A percentile compares a stretch with the other conserved stretches of the same genome.
Evolutionary conservation across 92 coral and sea anemone species (phyloP).

Genomic region (Porites evermanni): DNA sequence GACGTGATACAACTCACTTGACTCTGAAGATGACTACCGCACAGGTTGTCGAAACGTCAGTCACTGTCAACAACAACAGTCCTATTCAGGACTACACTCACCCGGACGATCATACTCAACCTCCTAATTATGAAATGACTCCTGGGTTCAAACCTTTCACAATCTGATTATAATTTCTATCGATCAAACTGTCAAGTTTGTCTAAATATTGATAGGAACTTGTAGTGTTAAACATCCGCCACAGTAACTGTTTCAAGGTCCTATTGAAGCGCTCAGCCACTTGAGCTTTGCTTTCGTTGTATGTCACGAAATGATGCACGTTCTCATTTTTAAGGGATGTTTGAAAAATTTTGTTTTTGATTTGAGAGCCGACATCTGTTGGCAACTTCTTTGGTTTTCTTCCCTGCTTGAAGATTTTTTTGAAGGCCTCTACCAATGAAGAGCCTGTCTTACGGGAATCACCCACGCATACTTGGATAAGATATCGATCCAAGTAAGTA

Average conservation of each 20-base stretch:
- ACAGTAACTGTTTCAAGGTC: not conserved
- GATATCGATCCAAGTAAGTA: not conserved
- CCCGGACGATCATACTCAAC: no score
- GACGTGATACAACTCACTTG: no score
- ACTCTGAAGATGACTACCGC: no score
- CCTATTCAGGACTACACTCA: no score
- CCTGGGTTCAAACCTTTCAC: no score
- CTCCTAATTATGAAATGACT: no score
- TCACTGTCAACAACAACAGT: no score
- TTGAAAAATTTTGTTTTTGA: not conserved
- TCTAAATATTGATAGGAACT: not conserved
- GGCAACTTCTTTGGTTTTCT: not conserved
- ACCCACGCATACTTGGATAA: slow-evolving; percentile 25
- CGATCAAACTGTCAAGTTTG: not conserved
- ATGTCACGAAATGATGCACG: not conserved
- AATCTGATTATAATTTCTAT: no score
- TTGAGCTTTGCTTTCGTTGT: not conserved
- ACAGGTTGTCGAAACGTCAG: no score
- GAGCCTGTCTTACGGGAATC: slow-evolving; percentile 17
- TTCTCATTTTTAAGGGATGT: not conserved
- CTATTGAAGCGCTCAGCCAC: not conserved
- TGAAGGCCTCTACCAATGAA: slow-evolving; percentile 28
- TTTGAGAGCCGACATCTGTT: not conserved
- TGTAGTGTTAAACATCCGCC: not conserved
- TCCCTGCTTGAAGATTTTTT: not conserved